Evolutionary conservation across 2,113 vertebrate genomes (phyloP), one percentile per base, ranked within the genome.

Genomic region (Osmerus eperlanus): DNA sequence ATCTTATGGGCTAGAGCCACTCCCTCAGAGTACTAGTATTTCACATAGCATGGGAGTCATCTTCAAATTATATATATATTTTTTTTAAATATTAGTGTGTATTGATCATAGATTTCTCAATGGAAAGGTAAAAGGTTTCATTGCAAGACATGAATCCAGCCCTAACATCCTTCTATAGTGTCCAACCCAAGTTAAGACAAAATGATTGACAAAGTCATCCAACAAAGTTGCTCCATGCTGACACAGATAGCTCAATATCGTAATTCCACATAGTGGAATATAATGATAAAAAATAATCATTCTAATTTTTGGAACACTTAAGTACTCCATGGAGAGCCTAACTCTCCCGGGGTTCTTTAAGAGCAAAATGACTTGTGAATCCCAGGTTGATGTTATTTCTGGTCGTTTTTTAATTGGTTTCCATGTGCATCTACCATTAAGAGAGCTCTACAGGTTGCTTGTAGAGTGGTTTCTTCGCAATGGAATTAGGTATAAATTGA

Each of bases 331-430:
- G 18, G 65, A 64, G 78, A 68, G 51, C 11, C 29, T 5, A 68
- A 56, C 15, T 72, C 65, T 65, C 71, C 58, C 47, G 59, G 36
- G 78, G 62, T 25, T 3, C 16, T 64, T 72, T 32, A 59, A 73
- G 36, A 73, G 60, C 61, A 70, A 65, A 73, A 73, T 72, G 58
- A 75, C 64, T 75, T 71, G 47, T 51, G 15, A 75, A 55, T 68
- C 78, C 70, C 73, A 21, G 2, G 60, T 19, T 32, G 4, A 21
- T 53, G 68, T 60, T 79, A 69, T 75, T 79, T 79, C 58, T 75
- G 73, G 65, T 36, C 73, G 25, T 55, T 47, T 68, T 79, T 72
- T 65, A 75, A 75, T 75, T 60, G 69, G 65, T 59, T 75, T 75
- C 60, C 18, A 64, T 55, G 59, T 68, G 69, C 21, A 62, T 71